Percentiles rank a stretch among this genome's conserved stretches.
Evolutionary conservation across 2,888 invertebrate genomes (phyloP).

Genomic region (Hypomecis atomaria): DNA sequence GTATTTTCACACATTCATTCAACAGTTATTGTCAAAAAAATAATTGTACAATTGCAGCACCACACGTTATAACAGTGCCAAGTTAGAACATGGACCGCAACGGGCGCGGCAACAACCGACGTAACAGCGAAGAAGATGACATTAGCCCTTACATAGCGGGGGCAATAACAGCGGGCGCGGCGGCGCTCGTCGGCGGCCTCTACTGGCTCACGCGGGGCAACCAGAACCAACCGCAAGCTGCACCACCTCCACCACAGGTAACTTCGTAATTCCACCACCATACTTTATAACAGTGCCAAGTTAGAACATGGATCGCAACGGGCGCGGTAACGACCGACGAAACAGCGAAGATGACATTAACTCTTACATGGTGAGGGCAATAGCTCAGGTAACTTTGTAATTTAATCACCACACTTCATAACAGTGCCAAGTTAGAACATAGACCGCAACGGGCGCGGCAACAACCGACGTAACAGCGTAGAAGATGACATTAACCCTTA

Average conservation of each 20-base stretch:
- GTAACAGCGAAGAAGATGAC: conserved; percentile 6
- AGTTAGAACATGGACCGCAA: conserved; percentile 22
- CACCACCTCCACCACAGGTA: background rate
- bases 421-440: no score
- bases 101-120: background rate
- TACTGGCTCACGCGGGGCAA: conserved; percentile 35
- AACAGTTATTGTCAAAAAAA: background rate
- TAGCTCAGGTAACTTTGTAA: no score
- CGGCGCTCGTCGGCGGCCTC: conserved; percentile 36
- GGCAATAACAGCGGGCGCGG: conserved; percentile 30
- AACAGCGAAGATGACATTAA: no score
- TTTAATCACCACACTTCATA: no score
- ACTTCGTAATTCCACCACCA: background rate
- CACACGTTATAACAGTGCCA: background rate
- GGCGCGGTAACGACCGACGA: no score
- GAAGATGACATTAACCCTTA: no score
- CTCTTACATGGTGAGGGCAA: no score
- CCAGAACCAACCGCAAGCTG: background rate
- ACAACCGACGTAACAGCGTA: no score
- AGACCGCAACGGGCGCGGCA: no score
- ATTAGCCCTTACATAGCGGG: background rate
- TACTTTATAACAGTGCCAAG: no score
- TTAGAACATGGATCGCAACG: no score
- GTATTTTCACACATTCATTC: no score
- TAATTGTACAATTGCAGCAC: background rate